Evolutionary conservation across 2,113 vertebrate genomes (phyloP), one percentile per base, ranked within the genome.

Genomic region (Sinocyclocheilus grahami): DNA sequence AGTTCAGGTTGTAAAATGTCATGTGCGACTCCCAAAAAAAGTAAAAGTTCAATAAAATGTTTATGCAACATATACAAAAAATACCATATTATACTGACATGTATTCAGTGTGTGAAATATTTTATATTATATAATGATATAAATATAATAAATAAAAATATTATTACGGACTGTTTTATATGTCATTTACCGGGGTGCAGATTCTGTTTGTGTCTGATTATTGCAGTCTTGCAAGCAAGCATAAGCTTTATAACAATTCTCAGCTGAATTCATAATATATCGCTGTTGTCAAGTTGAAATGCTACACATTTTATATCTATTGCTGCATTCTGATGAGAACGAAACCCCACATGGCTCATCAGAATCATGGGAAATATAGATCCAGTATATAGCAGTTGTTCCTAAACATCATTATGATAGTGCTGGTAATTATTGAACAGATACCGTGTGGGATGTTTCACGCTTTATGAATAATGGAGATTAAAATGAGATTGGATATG

Each of bases 401-500:
- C 69, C 71, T 81, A 60, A 85, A 87, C 80, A 86, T 77, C 69
- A 87, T 87, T 39, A 77, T 51, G 71, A 72, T 83, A 78, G 62
- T 71, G 53, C 18, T 63, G 72, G 86, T 86, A 84, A 88, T 89
- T 89, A 86, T 53, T 18, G 69, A 85, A 71, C 81, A 88, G 85
- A 86, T 85, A 53, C 63, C 67, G 53, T 37, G 30, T 78, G 42
- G 80, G 71, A 86, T 30, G 65, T 67, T 48, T 85, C 33, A 76
- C 37, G 39, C 67, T 88, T 82, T 88, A 84, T 88, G 82, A 87
- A 87, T 88, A 87, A 88, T 83, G 85, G 48, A 87, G 85, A 88
- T 88, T 88, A 85, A 86, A 86, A 85, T 86, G 77, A 88, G 89
- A 88, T 86, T 85, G 84, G 85, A 86, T 85, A 48, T 85, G 78